phyloP scores from a whole-genome alignment of 2,888 invertebrate species.

The Marronus borbonicus region DNA sequence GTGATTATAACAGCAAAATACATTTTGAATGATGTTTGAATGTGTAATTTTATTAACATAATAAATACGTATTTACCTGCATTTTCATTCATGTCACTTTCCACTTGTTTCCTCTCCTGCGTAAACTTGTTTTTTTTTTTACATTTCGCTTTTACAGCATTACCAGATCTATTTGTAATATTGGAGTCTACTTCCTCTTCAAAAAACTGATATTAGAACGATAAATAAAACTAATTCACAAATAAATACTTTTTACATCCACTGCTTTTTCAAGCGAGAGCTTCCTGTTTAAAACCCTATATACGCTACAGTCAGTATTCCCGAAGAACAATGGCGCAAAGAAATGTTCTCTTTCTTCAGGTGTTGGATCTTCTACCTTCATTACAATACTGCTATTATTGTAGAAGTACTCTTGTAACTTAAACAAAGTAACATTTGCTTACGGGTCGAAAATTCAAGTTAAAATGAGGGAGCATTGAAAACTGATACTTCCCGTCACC shows the following conservation, averaged over 20 bases:
- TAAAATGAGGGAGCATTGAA: neutral
- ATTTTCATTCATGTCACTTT: constrained; percentile 7
- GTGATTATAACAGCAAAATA: no score
- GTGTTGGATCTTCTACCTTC: constrained; percentile 65
- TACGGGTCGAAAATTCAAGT: constrained; percentile 17
- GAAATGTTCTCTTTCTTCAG: constrained; percentile 64
- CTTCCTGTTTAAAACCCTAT: constrained; percentile 20
- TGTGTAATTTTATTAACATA: neutral
- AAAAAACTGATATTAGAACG: constrained; percentile 3
- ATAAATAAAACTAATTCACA: constrained; percentile 17
- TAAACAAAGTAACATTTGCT: constrained; percentile 43
- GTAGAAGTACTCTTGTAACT: constrained; percentile 66
- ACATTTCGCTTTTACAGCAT: neutral
- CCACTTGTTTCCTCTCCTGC: constrained; percentile 9
- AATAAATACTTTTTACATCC: constrained; percentile 34
- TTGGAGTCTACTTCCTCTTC: constrained; percentile 32
- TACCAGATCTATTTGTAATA: neutral
- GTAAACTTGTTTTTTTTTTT: constrained; percentile 21
- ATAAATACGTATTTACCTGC: neutral
- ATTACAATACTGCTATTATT: constrained; percentile 64
- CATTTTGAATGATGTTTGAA: neutral
- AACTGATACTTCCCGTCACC: no score
- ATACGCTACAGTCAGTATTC: constrained; percentile 54
- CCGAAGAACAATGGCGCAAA: constrained; percentile 66
- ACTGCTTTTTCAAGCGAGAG: neutral